Base-by-base conservation (phyloP, 2,888 invertebrate species). In the Cyrtodaria siliqua region DNA sequence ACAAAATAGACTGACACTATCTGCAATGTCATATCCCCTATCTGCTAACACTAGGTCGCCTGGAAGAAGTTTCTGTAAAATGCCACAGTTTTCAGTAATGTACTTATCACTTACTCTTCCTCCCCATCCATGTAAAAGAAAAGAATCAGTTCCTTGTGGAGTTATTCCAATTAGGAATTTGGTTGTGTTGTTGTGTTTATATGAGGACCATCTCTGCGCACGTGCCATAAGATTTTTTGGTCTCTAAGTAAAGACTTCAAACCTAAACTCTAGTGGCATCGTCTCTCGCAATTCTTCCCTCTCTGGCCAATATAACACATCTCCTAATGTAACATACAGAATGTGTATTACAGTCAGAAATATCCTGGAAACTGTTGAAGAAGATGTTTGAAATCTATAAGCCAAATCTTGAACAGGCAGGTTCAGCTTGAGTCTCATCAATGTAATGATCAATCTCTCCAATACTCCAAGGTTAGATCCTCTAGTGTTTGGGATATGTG, bases 101-200 rank as follows among this genome's bases (percentile, higher is more conserved):
- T 71, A 66, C 63, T 86, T 86, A 62, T 88, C 87, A 77, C 76
- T 79, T 1, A 69, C 53, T 47, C 82, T 53, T 2, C 83, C 87
- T 59, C 84, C 86, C 84, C 82, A 88, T 26, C 64, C 83, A 23
- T 79, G 61, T 14, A 86, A 87, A 24, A 87, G 56, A 61, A 83
- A 88, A n/a, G 77, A 76, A 23, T 84, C 63, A 20, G 50, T 42
- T 24, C 86, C 86, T 50, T 85, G 86, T 29, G 86, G 88, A 16
- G 82, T 74, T 50, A 88, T 85, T 6, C 80, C 85, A 52, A 86
- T 85, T 44, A 87, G 52, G 69, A 69, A 87, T 67, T 87, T 86
- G 3, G 74, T 55, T 1, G 87, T 84, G 64, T 86, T 82, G 33
- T 79, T 62, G 50, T 77, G 79, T 62, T 85, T 87, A 56, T 87